Evolutionary conservation across 1,140 invertebrate genomes (phyloP), one percentile per base, ranked within the genome.

Genomic region (Rhopalosiphum maidis): DNA sequence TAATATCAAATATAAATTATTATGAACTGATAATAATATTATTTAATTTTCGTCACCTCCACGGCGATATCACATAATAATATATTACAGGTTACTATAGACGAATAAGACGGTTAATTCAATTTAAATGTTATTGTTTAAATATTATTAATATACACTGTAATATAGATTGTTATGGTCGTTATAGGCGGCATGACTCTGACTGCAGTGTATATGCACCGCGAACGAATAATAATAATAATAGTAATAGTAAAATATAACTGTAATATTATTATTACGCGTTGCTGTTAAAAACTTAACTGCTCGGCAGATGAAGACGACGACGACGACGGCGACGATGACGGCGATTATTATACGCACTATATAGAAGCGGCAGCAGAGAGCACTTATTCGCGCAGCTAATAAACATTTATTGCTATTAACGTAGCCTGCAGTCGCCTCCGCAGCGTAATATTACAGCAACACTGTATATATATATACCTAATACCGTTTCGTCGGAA

Each of bases 381-480:
- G 60, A 77, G n/a, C 30, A 77, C 60, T 77, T 77, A 77, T 77
- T 77, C 60, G 60, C n/a, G 60, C 15, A 15, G 30, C 60, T 77
- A 77, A 77, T 77, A 77, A 77, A 77, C 60, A 77, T 77, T 77
- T 77, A 77, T 77, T 77, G 60, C 60, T 77, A n/a, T 77, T 77
- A 77, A 15, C 60, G 60, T n/a, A 77, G 30, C 60, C 30, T 77
- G 15, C 60, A 68, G 60, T 68, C 60, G 60, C 60, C 60, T 68
- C 60, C 15, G 60, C 60, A 77, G 60, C 6, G 60, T 77, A 77
- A 77, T 77, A n/a, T 77, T 77, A 77, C 60, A 77, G n/a, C 15
- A 77, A 77, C 30, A 77, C n/a, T 77, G 30, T 68, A n/a, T 15
- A 2, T 77, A 77, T 18, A 35, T 77, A 77, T 5, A 77, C 30